Base-by-base conservation (phyloP, 2,888 invertebrate species). In the Tromatobia lineatoria region DNA sequence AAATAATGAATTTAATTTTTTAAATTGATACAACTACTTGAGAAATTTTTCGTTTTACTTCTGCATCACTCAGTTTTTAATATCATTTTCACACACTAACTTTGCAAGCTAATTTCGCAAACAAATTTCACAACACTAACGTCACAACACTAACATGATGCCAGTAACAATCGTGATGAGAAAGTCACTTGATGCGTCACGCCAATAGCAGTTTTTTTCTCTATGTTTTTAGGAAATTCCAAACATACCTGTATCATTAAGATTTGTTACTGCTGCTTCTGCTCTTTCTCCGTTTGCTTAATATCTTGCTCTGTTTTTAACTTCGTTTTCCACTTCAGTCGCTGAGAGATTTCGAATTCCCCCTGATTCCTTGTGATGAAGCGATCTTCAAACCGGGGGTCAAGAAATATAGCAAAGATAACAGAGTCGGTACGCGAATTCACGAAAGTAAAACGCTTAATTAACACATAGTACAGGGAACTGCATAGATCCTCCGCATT, bases 361-460 rank as follows among this genome's bases (percentile, higher is more conserved):
- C 50, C 50, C 25, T 50, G 25, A 25, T 47, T 50, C 50, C 50
- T 69, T n/a, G 29, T n/a, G 25, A 50, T 69, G 29, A 69, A 69
- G 29, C 69, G 69, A 29, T 69, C 50, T 69, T 69, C 50, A n/a
- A 69, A 69, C 6, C 69, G 69, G 15, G 69, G 50, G n/a, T 69
- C 69, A 10, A 69, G 50, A 15, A 69, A 13, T 50, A 69, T 69
- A 7, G 69, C 69, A 8, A 69, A 69, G 29, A 50, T n/a, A 2
- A 69, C 2, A 20, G 69, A 25, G 29, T 69, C 50, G 29, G 50
- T 69, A 2, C 29, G 29, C 23, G 69, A 69, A 52, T 69, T 69
- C 0, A 69, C 69, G 25, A 29, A 69, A 25, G 3, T 50, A 15
- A 69, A 69, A 29, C 50, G 69, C 1, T 0, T 69, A 25, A n/a